phyloP scores from a whole-genome alignment of 2,797 vertebrate genomes.

The Spondyliosoma cantharus region DNA sequence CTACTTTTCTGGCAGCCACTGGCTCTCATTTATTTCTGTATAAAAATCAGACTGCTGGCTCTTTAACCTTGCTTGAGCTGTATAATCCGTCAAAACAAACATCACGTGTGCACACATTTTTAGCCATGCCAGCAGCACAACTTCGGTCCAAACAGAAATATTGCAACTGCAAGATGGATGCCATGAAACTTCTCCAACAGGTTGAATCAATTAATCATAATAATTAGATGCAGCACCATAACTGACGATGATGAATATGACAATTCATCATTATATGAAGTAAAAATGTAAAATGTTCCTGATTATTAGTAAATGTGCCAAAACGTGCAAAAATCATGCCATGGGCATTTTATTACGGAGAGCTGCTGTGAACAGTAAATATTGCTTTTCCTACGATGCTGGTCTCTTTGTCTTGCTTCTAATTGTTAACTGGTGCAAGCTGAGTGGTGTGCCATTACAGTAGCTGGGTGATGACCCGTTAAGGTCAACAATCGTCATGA shows the following conservation, averaged over 20 bases:
- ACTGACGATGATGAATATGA: background rate
- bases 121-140: background rate
- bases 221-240: background rate
- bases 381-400: constrained; percentile 28
- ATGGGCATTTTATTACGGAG: no score
- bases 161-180: background rate
- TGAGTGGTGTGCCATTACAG: constrained; percentile 46
- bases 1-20: background rate
- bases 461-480: constrained; percentile 46
- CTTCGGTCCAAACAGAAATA: background rate
- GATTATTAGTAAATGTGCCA: background rate
- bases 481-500: constrained; percentile 51
- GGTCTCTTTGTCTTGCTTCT: constrained; percentile 33
- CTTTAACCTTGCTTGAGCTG: background rate
- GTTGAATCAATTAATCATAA: background rate
- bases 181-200: background rate
- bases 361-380: constrained; percentile 19
- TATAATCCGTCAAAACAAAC: background rate
- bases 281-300: background rate
- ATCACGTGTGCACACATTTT: background rate
- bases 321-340: constrained; percentile 11
- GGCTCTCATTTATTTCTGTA: background rate
- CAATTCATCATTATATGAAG: background rate
- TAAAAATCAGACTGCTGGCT: background rate
- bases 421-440: constrained; percentile 30